Base-by-base conservation (phyloP, 2,113 vertebrate genomes). In the Erythrolamprus reginae region DNA sequence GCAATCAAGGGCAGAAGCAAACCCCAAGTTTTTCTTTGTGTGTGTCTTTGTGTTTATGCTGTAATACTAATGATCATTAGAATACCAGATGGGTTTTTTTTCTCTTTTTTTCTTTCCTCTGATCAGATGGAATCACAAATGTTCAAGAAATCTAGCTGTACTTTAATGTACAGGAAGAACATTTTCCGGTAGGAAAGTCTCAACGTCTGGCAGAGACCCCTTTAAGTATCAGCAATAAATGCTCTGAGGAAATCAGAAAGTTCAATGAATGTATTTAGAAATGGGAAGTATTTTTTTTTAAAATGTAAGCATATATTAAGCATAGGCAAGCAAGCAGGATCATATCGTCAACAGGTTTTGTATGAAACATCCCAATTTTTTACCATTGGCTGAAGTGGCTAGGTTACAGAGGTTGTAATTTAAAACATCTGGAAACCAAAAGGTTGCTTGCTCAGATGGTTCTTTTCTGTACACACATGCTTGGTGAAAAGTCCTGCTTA, bases 1-100 rank as follows among this genome's bases (percentile, higher is more conserved):
- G 86, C 91, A 89, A 93, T 86, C 91, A 58, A 92, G 84, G 58
- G 17, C 26, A 65, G 82, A 86, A 87, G 4, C 24, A 61, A 89
- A 42, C 89, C 5, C 58, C 90, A 91, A 47, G 50, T 50, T 86
- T 53, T 42, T 93, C 47, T 53, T 51, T 77, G 88, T 47, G 58
- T 28, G 17, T 58, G 23, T 86, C 82, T 52, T 33, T 2, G 38
- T 52, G 92, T 94, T 77, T 87, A 90, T 58, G 61, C 61, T 65
- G 61, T 65, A 65, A 84, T 89, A 53, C 52, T 84, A 91, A 93
- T 38, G 77, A 21, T 7, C 38, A 24, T 53, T 88, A 93, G 92
- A 28, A 26, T 82, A 88, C 28, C 87, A 53, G 84, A 89, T 0
- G 17, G 45, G 91, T 89, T 92, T 77, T 45, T 42, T 61, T n/a